These are phyloP conservation scores for Misgurnus mizolepis DNA, from an alignment of 2,113 vertebrate species.

Conservation along the genomic window DNA sequence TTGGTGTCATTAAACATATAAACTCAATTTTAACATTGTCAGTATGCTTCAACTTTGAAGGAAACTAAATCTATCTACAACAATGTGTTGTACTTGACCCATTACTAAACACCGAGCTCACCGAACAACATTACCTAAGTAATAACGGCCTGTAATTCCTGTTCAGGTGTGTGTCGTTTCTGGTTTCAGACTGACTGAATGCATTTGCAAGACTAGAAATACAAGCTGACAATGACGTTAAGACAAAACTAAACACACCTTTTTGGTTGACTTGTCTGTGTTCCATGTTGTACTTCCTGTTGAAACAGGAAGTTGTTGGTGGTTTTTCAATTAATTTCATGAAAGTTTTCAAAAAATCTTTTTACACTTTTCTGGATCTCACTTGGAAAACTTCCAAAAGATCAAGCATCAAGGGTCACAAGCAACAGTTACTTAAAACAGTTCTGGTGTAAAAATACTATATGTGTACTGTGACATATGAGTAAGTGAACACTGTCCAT, in stretches of 20 bases:
- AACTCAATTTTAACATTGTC: too few relatives aligned
- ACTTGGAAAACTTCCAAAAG: background rate
- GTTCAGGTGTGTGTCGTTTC: background rate
- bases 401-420: background rate
- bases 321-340: background rate
- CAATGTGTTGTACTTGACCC: too few relatives aligned
- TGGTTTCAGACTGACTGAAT: background rate
- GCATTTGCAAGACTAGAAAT: background rate
- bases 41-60: too few relatives aligned
- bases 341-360: too few relatives aligned
- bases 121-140: background rate
- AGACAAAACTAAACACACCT: background rate
- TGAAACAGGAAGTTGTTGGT: too few relatives aligned
- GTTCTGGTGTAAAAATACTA: conserved; percentile 11
- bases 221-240: background rate
- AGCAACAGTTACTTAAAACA: background rate
- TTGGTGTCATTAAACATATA: too few relatives aligned
- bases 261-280: too few relatives aligned
- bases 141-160: conserved; percentile 12
- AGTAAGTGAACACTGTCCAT: background rate
- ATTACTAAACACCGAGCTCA: background rate
- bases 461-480: background rate
- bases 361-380: too few relatives aligned
- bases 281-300: too few relatives aligned
- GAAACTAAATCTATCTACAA: too few relatives aligned